Percentiles rank a stretch among this genome's conserved stretches.
These are phyloP conservation scores for Lethrus apterus DNA, from an alignment of 1,140 invertebrate genomes.

Conservation along the genomic window DNA sequence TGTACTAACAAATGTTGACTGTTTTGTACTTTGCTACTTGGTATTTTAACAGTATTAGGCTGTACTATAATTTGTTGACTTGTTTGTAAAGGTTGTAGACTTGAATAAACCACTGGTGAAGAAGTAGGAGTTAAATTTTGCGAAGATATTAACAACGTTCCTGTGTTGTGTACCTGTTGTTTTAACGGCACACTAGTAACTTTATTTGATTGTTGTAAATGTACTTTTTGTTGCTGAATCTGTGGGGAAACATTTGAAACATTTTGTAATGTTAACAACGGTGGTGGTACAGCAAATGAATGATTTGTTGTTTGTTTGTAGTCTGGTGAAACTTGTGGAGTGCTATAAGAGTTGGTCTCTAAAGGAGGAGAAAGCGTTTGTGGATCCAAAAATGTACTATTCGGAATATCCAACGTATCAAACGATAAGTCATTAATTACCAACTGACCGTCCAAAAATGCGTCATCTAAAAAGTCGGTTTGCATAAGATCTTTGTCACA, in stretches of 20 bases:
- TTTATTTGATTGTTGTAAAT: conserved; percentile 3
- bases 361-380: conserved; percentile 22
- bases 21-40: conserved; percentile 17
- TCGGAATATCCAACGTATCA: conserved; percentile 32
- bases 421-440: conserved; percentile 34
- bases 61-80: conserved; percentile 33
- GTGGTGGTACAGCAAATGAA: background rate
- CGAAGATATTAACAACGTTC: conserved; percentile 33
- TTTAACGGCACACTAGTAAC: conserved; percentile 13
- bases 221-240: conserved; percentile 10
- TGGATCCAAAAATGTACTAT: conserved; percentile 26
- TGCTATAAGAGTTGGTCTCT: background rate
- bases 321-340: conserved; percentile 3
- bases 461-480: conserved; percentile 34
- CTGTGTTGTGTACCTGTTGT: conserved; percentile 21
- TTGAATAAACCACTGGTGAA: conserved; percentile 32
- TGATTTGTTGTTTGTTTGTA: background rate
- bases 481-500: conserved; percentile 38
- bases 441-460: conserved; percentile 29
- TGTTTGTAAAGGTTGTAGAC: conserved; percentile 27
- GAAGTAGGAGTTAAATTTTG: conserved; percentile 23
- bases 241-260: conserved; percentile 11
- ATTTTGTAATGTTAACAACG: conserved; percentile 5
- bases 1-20: conserved; percentile 33
- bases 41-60: conserved; percentile 15